Base-by-base conservation (phyloP, 2,797 vertebrate genomes). In the Adrianichthys oophorus region DNA sequence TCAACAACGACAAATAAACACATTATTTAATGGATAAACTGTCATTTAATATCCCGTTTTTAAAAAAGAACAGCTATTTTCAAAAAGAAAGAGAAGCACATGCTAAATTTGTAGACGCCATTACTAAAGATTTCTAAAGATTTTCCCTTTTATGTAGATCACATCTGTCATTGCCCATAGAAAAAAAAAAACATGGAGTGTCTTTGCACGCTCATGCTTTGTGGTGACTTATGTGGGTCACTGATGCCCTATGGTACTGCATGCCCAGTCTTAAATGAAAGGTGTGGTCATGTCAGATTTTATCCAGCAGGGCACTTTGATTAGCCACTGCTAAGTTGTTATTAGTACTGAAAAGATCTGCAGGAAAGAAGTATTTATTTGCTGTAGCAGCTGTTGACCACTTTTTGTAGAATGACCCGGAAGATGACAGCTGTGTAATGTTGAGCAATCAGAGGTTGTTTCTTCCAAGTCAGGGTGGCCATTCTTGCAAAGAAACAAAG, bases 151-250 rank as follows among this genome's bases (percentile, higher is more conserved):
- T 59, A 48, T 3, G 49, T 49, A 18, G 52, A 67, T 67, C 72
- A 74, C 62, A 78, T 77, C 76, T 84, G 82, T 68, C 76, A 52
- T 56, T 5, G 16, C 65, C 64, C 80, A 72, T 75, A 81, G 66
- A 79, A 29, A 63, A 29, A 63, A 29, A 61, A 61, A 12, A 53
- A 51, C 56, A 50, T 61, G 37, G 55, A 47, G 53, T 29, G 14
- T 65, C 62, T 70, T 48, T 44, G 67, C 73, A 70, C 72, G 74
- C 63, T 72, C 50, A 37, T 41, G 53, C 68, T 78, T 26, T 2
- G 47, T 58, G 66, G 71, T 67, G 83, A 85, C 74, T 80, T 77
- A 88, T 87, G 77, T 89, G 85, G 86, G 86, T 86, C 87, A 85
- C 52, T 4, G 45, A 68, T 83, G 81, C 86, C 87, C 89, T 68